Percentiles rank a stretch among this genome's conserved stretches.
phyloP scores from a whole-genome alignment of 2,113 vertebrate species.

The Notechis scutatus region DNA sequence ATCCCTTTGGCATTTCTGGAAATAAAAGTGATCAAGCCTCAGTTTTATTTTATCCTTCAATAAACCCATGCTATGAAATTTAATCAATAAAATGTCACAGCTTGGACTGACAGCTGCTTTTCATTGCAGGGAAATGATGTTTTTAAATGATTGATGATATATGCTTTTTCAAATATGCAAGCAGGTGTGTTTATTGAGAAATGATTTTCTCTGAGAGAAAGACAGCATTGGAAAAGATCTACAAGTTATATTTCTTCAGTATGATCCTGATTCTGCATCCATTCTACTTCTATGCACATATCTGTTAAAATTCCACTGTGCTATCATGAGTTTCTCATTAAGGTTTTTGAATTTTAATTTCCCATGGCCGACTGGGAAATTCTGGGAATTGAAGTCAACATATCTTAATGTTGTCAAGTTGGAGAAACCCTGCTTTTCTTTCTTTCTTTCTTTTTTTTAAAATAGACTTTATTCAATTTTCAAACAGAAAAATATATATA shows the following conservation, averaged over 20 bases:
- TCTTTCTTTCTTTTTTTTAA: no score
- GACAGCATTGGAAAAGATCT: neutral
- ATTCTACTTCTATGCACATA: neutral
- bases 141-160: neutral
- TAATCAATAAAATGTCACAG: constrained; percentile 43
- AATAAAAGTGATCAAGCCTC: constrained; percentile 10
- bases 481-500: no score
- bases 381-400: constrained; percentile 22
- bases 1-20: constrained; percentile 24
- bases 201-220: neutral
- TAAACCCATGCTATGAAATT: neutral
- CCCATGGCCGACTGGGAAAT: neutral
- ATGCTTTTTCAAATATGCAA: neutral
- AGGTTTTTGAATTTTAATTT: neutral
- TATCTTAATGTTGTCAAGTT: neutral
- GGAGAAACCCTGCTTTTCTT: neutral
- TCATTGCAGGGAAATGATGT: constrained; percentile 17
- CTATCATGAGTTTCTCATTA: neutral
- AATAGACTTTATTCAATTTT: no score
- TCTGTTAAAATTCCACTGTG: neutral
- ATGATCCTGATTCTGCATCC: neutral
- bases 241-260: neutral
- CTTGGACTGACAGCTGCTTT: constrained; percentile 49
- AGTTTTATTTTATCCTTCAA: neutral
- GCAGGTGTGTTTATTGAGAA: neutral